Percentiles rank a stretch among this genome's conserved stretches.
Evolutionary conservation across 2,113 vertebrate species (phyloP).

Genomic region (Oreochromis tanganicae): DNA sequence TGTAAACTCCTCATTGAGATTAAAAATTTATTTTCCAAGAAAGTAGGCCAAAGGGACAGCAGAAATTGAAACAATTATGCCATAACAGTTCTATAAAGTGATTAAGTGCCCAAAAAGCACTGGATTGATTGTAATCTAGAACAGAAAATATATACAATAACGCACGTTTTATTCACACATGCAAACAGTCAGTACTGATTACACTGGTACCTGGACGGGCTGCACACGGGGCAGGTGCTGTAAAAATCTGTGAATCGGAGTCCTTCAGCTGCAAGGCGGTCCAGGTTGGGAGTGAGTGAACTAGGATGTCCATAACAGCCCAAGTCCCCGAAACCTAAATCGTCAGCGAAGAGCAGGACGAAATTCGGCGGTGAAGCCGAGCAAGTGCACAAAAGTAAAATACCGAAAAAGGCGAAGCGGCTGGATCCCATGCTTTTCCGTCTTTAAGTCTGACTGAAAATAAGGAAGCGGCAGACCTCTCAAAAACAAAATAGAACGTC

Average conservation of each 20-base stretch:
- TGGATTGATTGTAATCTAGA: neutral
- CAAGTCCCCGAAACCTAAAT: conserved; percentile 86
- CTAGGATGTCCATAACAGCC: conserved; percentile 84
- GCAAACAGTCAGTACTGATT: neutral
- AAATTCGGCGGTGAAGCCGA: conserved; percentile 72
- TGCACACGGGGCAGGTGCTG: conserved; percentile 82
- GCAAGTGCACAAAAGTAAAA: neutral
- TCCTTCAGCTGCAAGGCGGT: conserved; percentile 78
- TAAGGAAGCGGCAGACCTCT: neutral
- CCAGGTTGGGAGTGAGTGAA: conserved; percentile 82
- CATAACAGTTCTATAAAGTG: neutral
- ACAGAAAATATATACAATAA: neutral
- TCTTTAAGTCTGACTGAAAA: neutral
- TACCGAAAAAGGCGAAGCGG: neutral
- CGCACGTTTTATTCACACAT: neutral
- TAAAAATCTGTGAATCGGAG: conserved; percentile 91
- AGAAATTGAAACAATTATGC: neutral
- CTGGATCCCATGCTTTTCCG: neutral
- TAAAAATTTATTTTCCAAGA: neutral
- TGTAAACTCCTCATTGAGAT: neutral
- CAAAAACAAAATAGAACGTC: neutral
- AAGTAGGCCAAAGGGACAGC: neutral
- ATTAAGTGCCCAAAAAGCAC: neutral
- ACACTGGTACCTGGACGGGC: conserved; percentile 79
- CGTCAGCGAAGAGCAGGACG: conserved; percentile 86